Conservation (phyloP, 2,888 invertebrate genomes). For the Cenopis cana region DNA sequence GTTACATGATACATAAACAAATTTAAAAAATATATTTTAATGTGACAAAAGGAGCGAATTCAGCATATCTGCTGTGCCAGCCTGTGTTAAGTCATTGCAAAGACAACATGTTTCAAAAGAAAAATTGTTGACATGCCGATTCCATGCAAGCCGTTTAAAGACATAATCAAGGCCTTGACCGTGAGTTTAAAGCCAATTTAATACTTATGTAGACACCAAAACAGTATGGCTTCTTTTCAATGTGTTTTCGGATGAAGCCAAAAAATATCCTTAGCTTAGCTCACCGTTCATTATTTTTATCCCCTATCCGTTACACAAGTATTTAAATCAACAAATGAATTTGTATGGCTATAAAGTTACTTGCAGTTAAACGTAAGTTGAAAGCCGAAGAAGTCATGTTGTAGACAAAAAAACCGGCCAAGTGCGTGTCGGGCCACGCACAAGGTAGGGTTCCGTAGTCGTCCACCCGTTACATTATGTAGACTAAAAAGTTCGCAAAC, state of each 20-base stretch:
- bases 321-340: background rate
- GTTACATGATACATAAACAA: too few species aligned
- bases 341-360: background rate
- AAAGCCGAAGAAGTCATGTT: too few species aligned
- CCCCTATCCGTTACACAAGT: constrained; percentile 4
- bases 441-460: too few species aligned
- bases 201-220: background rate
- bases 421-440: too few species aligned
- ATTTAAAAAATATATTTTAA: too few species aligned
- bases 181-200: constrained; percentile 16
- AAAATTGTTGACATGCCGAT: constrained; percentile 3
- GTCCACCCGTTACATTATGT: too few species aligned
- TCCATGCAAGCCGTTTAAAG: constrained; percentile 19
- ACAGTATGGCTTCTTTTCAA: constrained; percentile 17
- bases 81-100: background rate
- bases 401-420: too few species aligned
- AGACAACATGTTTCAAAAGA: background rate
- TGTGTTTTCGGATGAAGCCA: too few species aligned
- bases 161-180: constrained; percentile 33
- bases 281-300: background rate
- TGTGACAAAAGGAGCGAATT: too few species aligned
- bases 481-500: too few species aligned
- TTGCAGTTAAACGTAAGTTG: too few species aligned
- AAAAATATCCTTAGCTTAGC: background rate
- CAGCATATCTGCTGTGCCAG: too few species aligned